Percentiles rank a stretch among this genome's conserved stretches.
These are phyloP conservation scores for Lipotes vexillifer DNA, from an alignment of 2,113 vertebrate genomes.

Conservation along the genomic window DNA sequence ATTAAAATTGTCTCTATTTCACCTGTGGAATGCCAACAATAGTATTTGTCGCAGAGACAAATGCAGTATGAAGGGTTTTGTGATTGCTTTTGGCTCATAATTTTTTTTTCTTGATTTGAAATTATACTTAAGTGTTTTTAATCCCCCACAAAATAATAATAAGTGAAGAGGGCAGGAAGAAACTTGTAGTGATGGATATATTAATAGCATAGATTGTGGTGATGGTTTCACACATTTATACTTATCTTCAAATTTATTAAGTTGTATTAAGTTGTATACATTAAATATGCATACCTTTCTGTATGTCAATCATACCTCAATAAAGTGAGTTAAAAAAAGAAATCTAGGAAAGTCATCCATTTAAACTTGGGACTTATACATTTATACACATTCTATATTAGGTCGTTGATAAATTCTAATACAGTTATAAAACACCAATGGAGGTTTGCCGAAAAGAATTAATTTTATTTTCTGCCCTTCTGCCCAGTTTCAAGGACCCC, in stretches of 20 bases:
- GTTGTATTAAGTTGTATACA: background rate
- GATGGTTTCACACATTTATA: background rate
- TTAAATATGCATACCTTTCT: background rate
- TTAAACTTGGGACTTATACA: background rate
- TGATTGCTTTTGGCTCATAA: background rate
- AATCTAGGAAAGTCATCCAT: background rate
- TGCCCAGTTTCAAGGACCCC: background rate
- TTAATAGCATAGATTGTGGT: background rate
- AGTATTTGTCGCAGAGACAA: background rate
- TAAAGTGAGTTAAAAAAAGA: background rate
- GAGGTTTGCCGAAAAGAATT: background rate
- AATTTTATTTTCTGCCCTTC: background rate
- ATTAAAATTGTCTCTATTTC: background rate
- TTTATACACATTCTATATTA: background rate
- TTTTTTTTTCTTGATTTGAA: background rate
- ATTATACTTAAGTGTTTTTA: background rate
- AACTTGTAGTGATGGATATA: background rate
- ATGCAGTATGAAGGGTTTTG: background rate
- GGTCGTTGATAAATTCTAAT: background rate
- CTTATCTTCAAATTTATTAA: background rate
- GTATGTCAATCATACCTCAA: background rate
- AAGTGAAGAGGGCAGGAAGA: background rate
- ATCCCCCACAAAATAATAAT: background rate
- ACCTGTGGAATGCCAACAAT: background rate
- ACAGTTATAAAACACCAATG: background rate